Percentiles rank a stretch among this genome's conserved stretches.
Conservation (phyloP, 2,888 invertebrate species). For the Monochamus alternatus region DNA sequence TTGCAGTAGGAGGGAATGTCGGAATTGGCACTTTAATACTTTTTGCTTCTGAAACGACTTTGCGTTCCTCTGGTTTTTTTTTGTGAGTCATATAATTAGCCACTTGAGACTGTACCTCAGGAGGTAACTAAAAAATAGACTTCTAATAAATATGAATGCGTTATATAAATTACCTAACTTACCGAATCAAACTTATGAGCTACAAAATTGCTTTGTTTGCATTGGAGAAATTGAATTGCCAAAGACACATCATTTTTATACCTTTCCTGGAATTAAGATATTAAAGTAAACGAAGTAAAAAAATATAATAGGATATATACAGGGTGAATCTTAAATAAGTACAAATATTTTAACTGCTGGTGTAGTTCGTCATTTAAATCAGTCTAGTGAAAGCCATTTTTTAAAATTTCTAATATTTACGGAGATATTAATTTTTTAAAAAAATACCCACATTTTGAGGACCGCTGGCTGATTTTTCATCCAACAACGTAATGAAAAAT, state of each 20-base stretch:
- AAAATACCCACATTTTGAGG: no score
- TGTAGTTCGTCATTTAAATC: no score
- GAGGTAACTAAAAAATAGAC: conserved; percentile 81
- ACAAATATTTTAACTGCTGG: no score
- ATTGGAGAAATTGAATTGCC: conserved; percentile 94
- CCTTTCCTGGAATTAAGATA: conserved; percentile 81
- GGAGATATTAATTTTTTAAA: no score
- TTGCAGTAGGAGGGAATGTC: conserved; percentile 88
- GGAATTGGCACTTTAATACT: conserved; percentile 84
- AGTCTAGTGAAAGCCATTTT: no score
- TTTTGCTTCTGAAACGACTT: conserved; percentile 71
- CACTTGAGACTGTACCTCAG: conserved; percentile 93
- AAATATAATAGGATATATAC: no score
- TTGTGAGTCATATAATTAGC: conserved; percentile 83
- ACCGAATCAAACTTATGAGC: conserved; percentile 92
- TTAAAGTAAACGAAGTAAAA: no score
- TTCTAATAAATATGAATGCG: conserved; percentile 3
- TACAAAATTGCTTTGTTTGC: conserved; percentile 95
- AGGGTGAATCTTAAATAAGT: no score
- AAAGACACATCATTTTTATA: conserved; percentile 95
- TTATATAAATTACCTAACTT: conserved; percentile 69
- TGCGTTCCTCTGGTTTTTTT: conserved; percentile 71
- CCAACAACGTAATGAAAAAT: no score
- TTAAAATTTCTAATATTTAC: no score
- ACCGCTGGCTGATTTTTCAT: no score